Base-by-base conservation (phyloP, 2,888 invertebrate species). In the Drosophila percnosoma region DNA sequence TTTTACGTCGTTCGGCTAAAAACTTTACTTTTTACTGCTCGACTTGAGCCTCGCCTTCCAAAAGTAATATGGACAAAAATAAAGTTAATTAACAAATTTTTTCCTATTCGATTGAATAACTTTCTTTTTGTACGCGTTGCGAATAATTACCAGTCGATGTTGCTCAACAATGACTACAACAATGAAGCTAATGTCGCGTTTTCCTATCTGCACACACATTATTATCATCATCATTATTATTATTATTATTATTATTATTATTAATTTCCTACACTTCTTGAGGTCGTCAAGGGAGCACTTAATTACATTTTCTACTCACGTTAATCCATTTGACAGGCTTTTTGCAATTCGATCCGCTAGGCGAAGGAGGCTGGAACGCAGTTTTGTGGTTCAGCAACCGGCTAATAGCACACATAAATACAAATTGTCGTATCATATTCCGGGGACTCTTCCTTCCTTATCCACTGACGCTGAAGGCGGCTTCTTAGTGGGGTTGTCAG, bases 371-470 rank as follows among this genome's bases (percentile, higher is more conserved):
- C 45, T 8, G 45, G 24, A 24, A 24, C 15, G 45, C 21, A 24
- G 15, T 24, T 45, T 24, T 8, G 7, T 15, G 24, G 8, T 21
- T 4, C 21, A 21, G 18, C 18, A 18, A 11, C 18, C 7, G 45
- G 45, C 45, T 45, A 45, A 45, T 45, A 15, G 8, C 45, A 45
- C 4, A 45, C 24, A 45, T 45, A 45, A 45, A 45, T 45, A 45
- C 24, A 45, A 45, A 45, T 45, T 45, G 24, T 27, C 24, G 15
- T 45, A 8, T 45, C 24, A 24, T 15, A 24, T 45, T 24, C 8
- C 45, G 1, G 8, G 8, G 1, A 8, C 24, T 4, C 15, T 8
- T 15, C 45, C 24, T 1, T 24, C 45, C 24, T 1, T 24, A 21
- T 21, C 21, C 45, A 1, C 7, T 13, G 21, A 45, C 21, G 7